phyloP scores from a whole-genome alignment of 1,140 invertebrate species.

The Ruditapes philippinarum region DNA sequence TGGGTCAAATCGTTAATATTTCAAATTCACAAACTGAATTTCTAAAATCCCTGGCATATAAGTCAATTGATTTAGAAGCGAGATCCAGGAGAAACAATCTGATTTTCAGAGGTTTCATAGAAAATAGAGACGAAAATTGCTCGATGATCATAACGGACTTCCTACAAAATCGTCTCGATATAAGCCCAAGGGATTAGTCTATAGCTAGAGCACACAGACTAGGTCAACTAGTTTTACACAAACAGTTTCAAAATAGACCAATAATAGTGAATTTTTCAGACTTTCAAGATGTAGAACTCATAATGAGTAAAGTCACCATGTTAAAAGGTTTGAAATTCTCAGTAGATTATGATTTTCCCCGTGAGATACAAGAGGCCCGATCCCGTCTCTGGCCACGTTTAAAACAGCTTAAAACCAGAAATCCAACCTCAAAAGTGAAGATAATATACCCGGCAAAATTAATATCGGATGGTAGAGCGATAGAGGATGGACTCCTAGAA shows the following conservation, averaged over 20 bases:
- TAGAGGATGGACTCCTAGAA: background rate
- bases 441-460: constrained; percentile 4
- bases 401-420: background rate
- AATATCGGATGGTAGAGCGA: background rate
- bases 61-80: constrained; percentile 25
- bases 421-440: background rate
- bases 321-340: background rate
- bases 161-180: background rate
- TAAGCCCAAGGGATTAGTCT: background rate
- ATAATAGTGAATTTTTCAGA: constrained; percentile 34
- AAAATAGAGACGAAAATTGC: constrained; percentile 8
- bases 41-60: constrained; percentile 29
- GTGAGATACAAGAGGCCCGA: constrained; percentile 31
- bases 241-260: background rate
- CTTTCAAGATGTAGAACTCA: background rate
- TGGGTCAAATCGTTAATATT: too few relatives aligned
- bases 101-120: constrained; percentile 26
- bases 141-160: background rate
- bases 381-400: background rate
- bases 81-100: constrained; percentile 15
- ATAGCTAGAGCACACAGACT: constrained; percentile 36
- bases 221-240: background rate
- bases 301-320: background rate
- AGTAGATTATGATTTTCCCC: background rate
- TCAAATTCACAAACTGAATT: constrained; percentile 24